phyloP scores from a whole-genome alignment of 2,797 vertebrate species.

The Coregonus suidteri region DNA sequence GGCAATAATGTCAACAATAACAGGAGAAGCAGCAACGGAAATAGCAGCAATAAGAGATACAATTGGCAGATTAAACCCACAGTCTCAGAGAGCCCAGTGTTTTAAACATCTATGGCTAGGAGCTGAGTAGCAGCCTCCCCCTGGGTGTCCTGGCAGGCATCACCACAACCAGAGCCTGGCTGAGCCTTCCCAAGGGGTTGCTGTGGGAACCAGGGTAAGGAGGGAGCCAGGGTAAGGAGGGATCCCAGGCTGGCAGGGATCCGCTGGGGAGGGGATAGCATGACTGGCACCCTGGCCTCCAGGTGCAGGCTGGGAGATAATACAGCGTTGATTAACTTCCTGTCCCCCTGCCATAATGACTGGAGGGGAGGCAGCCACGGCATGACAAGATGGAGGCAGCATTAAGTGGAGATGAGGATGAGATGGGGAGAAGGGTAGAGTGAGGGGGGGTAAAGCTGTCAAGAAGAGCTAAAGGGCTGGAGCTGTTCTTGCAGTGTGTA shows the following conservation, averaged over 20 bases:
- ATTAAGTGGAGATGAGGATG: constrained; percentile 9
- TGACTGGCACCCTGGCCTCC: constrained; percentile 68
- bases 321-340: constrained; percentile 72
- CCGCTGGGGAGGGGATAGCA: constrained; percentile 47
- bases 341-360: constrained; percentile 69
- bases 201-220: constrained; percentile 38
- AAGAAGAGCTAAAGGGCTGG: constrained; percentile 33
- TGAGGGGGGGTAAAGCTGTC: constrained; percentile 36
- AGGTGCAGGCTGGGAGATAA: constrained; percentile 75
- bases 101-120: constrained; percentile 35
- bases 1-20: constrained; percentile 35
- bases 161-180: constrained; percentile 39
- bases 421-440: constrained; percentile 41
- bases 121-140: constrained; percentile 19
- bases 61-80: constrained; percentile 18
- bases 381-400: constrained; percentile 63
- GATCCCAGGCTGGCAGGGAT: constrained; percentile 67
- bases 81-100: background rate
- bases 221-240: constrained; percentile 1
- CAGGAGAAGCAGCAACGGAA: constrained; percentile 8
- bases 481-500: background rate
- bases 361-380: constrained; percentile 56
- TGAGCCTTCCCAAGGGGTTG: constrained; percentile 49
- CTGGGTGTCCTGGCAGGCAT: constrained; percentile 63
- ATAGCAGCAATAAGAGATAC: constrained; percentile 22